Evolutionary conservation across 1,140 invertebrate species (phyloP).

Genomic region (Planococcus citri): DNA sequence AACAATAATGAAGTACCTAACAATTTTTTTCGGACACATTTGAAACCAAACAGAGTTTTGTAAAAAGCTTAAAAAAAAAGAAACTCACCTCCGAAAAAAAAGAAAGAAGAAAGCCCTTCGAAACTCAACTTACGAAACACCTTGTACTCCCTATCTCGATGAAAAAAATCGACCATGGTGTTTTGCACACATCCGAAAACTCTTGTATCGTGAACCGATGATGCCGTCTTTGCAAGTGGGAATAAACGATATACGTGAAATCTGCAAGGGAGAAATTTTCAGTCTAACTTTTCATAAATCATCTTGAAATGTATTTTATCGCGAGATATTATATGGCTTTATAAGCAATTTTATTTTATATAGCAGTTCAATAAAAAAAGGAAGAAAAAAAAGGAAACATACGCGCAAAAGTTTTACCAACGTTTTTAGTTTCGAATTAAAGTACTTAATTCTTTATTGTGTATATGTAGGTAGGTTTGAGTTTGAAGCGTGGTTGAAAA

Average conservation of each 20-base stretch:
- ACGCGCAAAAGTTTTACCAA: background rate
- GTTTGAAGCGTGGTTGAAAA: too few relatives aligned
- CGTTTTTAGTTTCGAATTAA: background rate
- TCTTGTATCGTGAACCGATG: background rate
- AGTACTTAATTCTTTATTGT: background rate
- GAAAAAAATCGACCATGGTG: background rate
- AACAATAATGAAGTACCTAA: too few relatives aligned
- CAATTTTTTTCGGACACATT: too few relatives aligned
- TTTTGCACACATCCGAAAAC: background rate
- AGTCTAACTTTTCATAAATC: background rate
- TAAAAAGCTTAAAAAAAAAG: too few relatives aligned
- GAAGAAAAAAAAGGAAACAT: too few relatives aligned
- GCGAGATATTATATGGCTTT: background rate
- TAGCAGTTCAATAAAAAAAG: background rate
- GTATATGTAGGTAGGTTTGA: too few relatives aligned
- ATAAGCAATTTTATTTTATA: conserved; percentile 4
- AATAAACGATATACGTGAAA: conserved; percentile 1
- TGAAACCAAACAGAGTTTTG: too few relatives aligned
- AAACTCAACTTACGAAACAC: background rate
- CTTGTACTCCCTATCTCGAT: background rate
- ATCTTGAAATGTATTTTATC: background rate
- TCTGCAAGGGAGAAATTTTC: conserved; percentile 2
- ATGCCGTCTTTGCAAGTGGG: background rate
- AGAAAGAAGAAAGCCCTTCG: too few relatives aligned
- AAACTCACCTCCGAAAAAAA: too few relatives aligned